phyloP scores from a whole-genome alignment of 2,797 vertebrate genomes.

The Dryobates pubescens region DNA sequence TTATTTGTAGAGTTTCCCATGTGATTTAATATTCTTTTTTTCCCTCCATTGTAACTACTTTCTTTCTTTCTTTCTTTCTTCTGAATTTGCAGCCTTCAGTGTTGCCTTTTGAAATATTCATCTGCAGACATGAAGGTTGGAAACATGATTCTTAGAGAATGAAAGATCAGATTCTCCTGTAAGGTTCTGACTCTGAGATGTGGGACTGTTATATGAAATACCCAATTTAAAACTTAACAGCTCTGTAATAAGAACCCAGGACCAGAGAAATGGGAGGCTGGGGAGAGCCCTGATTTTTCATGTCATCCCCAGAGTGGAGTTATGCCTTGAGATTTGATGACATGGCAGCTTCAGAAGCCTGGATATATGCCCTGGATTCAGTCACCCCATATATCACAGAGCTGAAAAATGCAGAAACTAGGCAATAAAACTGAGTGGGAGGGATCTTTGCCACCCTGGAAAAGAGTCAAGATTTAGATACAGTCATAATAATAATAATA shows the following conservation, averaged over 20 bases:
- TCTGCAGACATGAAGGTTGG: background rate
- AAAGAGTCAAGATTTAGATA: background rate
- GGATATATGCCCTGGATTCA: background rate
- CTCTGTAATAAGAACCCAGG: background rate
- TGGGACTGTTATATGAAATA: background rate
- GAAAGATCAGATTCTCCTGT: background rate
- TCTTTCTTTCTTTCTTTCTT: accelerated
- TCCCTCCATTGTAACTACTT: accelerated
- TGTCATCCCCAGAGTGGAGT: background rate
- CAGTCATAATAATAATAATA: background rate
- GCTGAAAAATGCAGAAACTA: slow-evolving; percentile 10
- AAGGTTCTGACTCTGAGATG: background rate
- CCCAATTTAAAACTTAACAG: background rate
- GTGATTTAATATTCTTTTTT: background rate
- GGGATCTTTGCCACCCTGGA: background rate
- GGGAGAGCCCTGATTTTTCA: background rate
- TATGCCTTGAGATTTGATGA: background rate
- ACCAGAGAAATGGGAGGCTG: background rate
- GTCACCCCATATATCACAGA: background rate
- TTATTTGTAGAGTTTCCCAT: background rate
- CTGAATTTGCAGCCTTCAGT: background rate
- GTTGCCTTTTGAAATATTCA: background rate
- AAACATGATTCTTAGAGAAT: background rate
- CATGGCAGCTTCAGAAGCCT: background rate
- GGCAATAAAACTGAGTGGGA: background rate